A percentile compares a stretch with the other conserved stretches of the same genome.
phyloP scores from a whole-genome alignment of 2,888 invertebrate genomes.

The Dysmachus trigonus region DNA sequence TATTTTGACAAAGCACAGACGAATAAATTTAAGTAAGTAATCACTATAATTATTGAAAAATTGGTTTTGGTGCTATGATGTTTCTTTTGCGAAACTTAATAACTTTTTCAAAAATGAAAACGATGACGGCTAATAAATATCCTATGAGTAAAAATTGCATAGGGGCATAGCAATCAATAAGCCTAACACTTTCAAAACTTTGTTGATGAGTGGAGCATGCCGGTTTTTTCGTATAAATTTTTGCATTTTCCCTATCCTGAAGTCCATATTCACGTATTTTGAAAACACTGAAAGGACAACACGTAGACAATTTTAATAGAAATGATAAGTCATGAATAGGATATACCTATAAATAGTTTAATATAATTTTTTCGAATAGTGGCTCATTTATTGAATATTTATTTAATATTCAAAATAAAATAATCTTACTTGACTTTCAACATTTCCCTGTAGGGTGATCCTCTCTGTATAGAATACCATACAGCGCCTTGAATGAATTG shows the following conservation, averaged over 20 bases:
- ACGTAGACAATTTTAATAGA: neutral
- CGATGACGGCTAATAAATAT: conserved; percentile 3
- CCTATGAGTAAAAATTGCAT: conserved; percentile 45
- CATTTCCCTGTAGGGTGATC: conserved; percentile 60
- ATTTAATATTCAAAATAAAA: neutral
- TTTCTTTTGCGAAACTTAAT: neutral
- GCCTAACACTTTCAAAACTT: conserved; percentile 66
- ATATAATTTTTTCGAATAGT: neutral
- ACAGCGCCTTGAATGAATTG: conserved; percentile 57
- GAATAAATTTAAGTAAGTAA: neutral
- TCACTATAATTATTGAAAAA: neutral
- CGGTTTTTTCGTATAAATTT: conserved; percentile 66
- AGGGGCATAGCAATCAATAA: conserved; percentile 63
- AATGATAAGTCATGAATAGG: too few relatives aligned
- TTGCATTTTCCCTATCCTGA: conserved; percentile 63
- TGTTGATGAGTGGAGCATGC: conserved; percentile 62
- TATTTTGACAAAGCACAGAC: too few relatives aligned
- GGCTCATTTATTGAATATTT: neutral
- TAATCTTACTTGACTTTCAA: conserved; percentile 59
- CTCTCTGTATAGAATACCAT: conserved; percentile 59
- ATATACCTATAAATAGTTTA: neutral
- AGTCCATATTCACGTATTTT: conserved; percentile 65
- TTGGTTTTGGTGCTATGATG: neutral
- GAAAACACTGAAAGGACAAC: conserved; percentile 58
- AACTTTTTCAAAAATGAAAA: neutral